Conservation (phyloP, 1,140 invertebrate species). For the Drosophila varians region DNA sequence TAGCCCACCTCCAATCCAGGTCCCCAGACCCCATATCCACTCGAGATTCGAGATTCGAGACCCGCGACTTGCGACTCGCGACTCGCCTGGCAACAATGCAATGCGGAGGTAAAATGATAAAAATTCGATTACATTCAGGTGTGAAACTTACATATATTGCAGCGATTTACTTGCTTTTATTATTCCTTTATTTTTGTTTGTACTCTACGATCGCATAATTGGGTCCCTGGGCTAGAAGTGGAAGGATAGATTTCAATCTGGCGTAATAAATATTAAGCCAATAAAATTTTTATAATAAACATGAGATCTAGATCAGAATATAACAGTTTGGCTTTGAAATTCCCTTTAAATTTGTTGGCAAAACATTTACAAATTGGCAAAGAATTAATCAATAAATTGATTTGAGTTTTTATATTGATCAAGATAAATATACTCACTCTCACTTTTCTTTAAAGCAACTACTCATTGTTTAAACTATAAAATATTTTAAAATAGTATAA, state of each 20-base stretch:
- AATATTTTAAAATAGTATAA: too few relatives aligned
- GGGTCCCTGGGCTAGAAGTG: constrained; percentile 27
- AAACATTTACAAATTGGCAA: too few relatives aligned
- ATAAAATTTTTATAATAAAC: neutral
- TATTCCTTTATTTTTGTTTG: constrained; percentile 19
- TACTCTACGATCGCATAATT: constrained; percentile 51
- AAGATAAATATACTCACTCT: neutral
- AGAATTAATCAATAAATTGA: too few relatives aligned
- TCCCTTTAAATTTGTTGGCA: too few relatives aligned
- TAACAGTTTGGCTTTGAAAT: neutral
- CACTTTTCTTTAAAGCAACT: neutral
- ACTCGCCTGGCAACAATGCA: constrained; percentile 73
- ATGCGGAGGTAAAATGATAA: constrained; percentile 80
- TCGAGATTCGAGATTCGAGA: neutral
- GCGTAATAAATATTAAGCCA: constrained; percentile 11
- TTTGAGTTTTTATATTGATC: too few relatives aligned
- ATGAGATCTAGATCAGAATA: neutral
- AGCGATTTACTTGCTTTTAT: constrained; percentile 66
- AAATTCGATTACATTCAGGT: constrained; percentile 82
- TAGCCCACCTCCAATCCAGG: constrained; percentile 18
- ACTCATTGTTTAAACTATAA: neutral
- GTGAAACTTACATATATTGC: constrained; percentile 76
- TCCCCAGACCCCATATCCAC: neutral
- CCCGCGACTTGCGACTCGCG: neutral
- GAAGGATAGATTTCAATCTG: constrained; percentile 16